Percentiles rank a stretch among this genome's conserved stretches.
phyloP scores from a whole-genome alignment of 1,140 invertebrate genomes.

The Planococcus citri region DNA sequence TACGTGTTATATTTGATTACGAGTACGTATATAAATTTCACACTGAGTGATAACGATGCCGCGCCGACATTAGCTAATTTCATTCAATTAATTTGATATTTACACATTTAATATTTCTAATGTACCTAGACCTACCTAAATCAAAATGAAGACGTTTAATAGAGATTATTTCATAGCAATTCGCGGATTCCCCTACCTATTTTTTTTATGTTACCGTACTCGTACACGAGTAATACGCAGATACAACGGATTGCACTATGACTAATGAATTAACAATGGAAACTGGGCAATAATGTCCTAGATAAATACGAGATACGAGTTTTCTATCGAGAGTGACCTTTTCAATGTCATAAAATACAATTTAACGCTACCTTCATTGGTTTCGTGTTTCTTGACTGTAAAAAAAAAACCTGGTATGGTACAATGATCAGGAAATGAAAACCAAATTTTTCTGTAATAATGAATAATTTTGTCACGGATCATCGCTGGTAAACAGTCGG shows the following conservation, averaged over 20 bases:
- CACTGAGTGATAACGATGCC: no score
- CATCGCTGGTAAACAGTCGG: not conserved
- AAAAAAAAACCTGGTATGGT: not conserved
- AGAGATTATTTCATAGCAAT: no score
- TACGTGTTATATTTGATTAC: no score
- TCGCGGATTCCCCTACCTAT: no score
- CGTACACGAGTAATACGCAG: no score
- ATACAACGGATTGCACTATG: not conserved
- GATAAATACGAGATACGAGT: not conserved
- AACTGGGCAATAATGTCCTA: not conserved
- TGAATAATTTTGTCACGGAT: not conserved
- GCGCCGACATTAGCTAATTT: no score
- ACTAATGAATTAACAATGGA: not conserved
- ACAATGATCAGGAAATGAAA: not conserved
- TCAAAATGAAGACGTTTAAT: no score
- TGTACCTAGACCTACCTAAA: no score
- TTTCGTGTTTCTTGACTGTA: not conserved
- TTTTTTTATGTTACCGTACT: no score
- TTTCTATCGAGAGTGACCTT: not conserved
- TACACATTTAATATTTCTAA: no score
- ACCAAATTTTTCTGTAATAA: not conserved
- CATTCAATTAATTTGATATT: no score
- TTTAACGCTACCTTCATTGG: slow-evolving; percentile 1
- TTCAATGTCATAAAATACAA: not conserved
- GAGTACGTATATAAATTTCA: no score